Percentiles rank a stretch among this genome's conserved stretches.
These are phyloP conservation scores for Epicampocera succincta DNA, from an alignment of 2,888 invertebrate genomes.

Conservation along the genomic window DNA sequence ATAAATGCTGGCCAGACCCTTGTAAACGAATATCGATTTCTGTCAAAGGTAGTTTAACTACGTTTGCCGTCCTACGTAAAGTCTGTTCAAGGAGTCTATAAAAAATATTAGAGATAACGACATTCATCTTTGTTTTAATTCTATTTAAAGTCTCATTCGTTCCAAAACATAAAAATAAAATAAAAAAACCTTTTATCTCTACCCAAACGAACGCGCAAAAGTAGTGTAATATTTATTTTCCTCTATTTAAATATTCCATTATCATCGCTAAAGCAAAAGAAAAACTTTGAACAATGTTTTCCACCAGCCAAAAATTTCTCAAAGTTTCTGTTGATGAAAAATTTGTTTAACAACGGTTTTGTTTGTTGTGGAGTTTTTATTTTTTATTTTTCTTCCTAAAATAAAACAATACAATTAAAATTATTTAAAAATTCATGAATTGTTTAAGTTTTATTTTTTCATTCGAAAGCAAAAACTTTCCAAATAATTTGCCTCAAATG, in stretches of 20 bases:
- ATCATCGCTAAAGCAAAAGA: background rate
- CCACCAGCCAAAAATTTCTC: background rate
- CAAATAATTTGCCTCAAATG: conserved; percentile 3
- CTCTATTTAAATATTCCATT: conserved; percentile 26
- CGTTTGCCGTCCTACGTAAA: too few relatives aligned
- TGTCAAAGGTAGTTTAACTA: too few relatives aligned
- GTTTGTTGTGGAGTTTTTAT: conserved; percentile 13
- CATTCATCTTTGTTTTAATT: too few relatives aligned
- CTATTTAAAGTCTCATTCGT: background rate
- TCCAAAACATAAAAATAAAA: background rate
- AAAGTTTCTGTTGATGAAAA: conserved; percentile 58
- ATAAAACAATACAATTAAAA: conserved; percentile 16
- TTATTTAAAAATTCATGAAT: conserved; percentile 41
- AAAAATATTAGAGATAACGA: too few relatives aligned
- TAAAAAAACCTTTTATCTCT: background rate
- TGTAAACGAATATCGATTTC: too few relatives aligned
- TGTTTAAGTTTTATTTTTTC: background rate
- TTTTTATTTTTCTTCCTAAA: conserved; percentile 19
- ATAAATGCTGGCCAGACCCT: too few relatives aligned
- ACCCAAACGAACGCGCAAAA: background rate
- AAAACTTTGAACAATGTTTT: conserved; percentile 22
- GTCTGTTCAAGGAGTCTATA: too few relatives aligned
- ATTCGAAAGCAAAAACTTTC: background rate
- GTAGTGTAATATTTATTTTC: background rate
- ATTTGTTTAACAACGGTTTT: conserved; percentile 44